A percentile compares a stretch with the other conserved stretches of the same genome.
phyloP scores from a whole-genome alignment of 2,797 vertebrate genomes.

The Diglossa cyanea region DNA sequence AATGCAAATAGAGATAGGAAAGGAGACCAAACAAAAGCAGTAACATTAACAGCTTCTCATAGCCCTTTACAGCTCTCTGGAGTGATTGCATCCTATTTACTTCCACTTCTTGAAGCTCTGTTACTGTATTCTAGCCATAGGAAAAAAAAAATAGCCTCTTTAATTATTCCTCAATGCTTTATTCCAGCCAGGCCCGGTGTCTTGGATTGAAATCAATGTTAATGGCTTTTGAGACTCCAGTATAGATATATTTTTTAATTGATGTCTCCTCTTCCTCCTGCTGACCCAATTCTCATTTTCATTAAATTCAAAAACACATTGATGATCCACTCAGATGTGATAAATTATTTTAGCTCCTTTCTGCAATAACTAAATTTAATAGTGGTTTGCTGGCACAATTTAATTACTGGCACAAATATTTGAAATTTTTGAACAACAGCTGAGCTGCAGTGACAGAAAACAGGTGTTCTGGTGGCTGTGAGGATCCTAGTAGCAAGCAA shows the following conservation, averaged over 20 bases:
- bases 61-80: not conserved
- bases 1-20: not conserved
- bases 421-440: slow-evolving; percentile 46
- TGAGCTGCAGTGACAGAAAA: slow-evolving; percentile 37
- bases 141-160: not conserved
- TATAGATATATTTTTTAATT: slow-evolving; percentile 59
- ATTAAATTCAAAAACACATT: slow-evolving; percentile 48
- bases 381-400: slow-evolving; percentile 50
- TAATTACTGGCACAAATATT: slow-evolving; percentile 57
- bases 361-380: slow-evolving; percentile 57
- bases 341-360: slow-evolving; percentile 71
- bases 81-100: not conserved
- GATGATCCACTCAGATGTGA: slow-evolving; percentile 44
- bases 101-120: not conserved
- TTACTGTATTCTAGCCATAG: not conserved
- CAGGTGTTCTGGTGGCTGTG: slow-evolving; percentile 10
- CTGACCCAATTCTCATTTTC: slow-evolving; percentile 49
- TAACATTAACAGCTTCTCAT: not conserved
- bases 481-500: not conserved
- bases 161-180: slow-evolving; percentile 20
- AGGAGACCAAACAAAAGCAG: not conserved
- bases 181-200: not conserved
- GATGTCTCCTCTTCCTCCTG: slow-evolving; percentile 53
- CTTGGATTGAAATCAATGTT: slow-evolving; percentile 62
- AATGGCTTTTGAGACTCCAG: slow-evolving; percentile 57